Base-by-base conservation (phyloP, 2,797 vertebrate species). In the Microchirus variegatus region DNA sequence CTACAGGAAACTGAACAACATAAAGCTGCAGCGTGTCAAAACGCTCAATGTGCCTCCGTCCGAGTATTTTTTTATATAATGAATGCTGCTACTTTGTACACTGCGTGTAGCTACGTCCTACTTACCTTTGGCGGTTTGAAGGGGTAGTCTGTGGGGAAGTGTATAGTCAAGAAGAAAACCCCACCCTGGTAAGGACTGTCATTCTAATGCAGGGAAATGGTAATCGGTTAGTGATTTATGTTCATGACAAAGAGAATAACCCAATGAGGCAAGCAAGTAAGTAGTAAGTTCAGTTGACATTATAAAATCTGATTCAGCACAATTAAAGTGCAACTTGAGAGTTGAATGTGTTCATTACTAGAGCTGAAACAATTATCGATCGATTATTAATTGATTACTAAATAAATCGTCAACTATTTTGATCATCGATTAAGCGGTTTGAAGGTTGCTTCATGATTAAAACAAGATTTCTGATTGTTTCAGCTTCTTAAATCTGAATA, bases 91-190 rank as follows among this genome's bases (percentile, higher is more conserved):
- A 4, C 38, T 18, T 16, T 54, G 15, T 12, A 42, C 41, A 42
- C 10, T 42, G 14, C 2, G 42, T 9, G 2, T 7, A 1, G 36
- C 10, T 9, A 4, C 3, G n/a, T 55, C 7, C 4, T 13, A 35
- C 78, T 90, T 77, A 94, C 94, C 94, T 94, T 94, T 91, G 94
- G 94, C 71, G 93, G 94, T 94, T 94, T 94, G 86, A 94, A 94
- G 80, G 94, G 94, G 89, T 94, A 94, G 82, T 94, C 94, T 94
- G 94, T 94, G 80, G 93, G 93, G 77, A 94, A 94, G 88, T 94
- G 94, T 88, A 94, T 94, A 83, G 94, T 94, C 91, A 94, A 89
- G 90, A 94, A 94, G 90, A 94, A 94, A 83, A 94, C 94, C 77
- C 94, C 94, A 61, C 92, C 92, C 89, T 94, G 94, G 78, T 94